phyloP scores from a whole-genome alignment of 2,888 invertebrate genomes.

The Leptothorax acervorum region DNA sequence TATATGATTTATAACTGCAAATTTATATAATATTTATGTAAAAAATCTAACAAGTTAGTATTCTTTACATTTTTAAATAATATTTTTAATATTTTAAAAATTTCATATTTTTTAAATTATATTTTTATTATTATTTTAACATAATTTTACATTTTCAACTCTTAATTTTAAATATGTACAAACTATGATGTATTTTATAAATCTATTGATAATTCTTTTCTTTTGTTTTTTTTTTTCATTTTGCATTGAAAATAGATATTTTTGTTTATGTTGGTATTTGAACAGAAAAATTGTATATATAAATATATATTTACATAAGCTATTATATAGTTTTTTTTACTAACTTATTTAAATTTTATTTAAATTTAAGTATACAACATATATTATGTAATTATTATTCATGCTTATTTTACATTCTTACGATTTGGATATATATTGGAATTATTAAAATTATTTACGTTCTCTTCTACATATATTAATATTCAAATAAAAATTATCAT shows the following conservation, averaged over 20 bases:
- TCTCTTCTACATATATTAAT: background rate
- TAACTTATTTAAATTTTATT: background rate
- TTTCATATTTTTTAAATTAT: background rate
- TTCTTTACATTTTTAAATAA: background rate
- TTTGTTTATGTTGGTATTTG: background rate
- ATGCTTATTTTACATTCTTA: background rate
- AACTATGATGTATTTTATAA: background rate
- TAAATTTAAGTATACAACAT: background rate
- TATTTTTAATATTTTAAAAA: no score
- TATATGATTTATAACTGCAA: background rate
- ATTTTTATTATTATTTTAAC: background rate
- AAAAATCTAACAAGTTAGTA: background rate
- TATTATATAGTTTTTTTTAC: background rate
- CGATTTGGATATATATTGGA: background rate
- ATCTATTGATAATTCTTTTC: background rate
- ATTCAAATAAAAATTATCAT: background rate
- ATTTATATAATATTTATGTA: background rate
- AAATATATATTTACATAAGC: background rate
- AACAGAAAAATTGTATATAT: background rate
- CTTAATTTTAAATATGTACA: background rate
- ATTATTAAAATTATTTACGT: conserved; percentile 20
- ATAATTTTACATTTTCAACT: background rate
- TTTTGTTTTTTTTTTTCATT: background rate
- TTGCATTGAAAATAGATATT: background rate
- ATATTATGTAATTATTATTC: background rate